A percentile compares a stretch with the other conserved stretches of the same genome.
Evolutionary conservation across 2,888 invertebrate species (phyloP).

Genomic region (Slavum lentiscoides): DNA sequence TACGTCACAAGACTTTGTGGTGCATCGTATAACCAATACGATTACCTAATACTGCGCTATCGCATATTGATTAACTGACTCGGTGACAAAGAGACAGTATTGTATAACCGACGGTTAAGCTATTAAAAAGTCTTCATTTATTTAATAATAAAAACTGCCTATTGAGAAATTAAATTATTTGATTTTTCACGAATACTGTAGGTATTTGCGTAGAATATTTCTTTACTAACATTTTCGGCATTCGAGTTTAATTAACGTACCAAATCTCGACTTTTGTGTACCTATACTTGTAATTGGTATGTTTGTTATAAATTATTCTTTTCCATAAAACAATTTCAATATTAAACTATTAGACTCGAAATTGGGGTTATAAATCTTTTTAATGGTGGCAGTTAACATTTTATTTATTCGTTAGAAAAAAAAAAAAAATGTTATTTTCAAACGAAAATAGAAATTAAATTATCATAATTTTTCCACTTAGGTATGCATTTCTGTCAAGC

Average conservation of each 20-base stretch:
- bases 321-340: too few relatives aligned
- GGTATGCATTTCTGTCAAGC: constrained; percentile 99
- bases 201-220: too few relatives aligned
- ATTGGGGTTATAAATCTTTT: not conserved
- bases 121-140: too few relatives aligned
- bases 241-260: too few relatives aligned
- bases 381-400: not conserved
- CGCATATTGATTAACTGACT: not conserved
- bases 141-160: not conserved
- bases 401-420: not conserved
- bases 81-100: not conserved
- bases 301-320: too few relatives aligned
- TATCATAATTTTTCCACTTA: constrained; percentile 61
- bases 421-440: not conserved
- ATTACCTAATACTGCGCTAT: not conserved
- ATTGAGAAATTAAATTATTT: not conserved
- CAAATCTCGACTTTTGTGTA: too few relatives aligned
- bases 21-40: not conserved
- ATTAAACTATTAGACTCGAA: too few relatives aligned
- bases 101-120: not conserved
- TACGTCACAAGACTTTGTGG: not conserved
- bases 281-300: too few relatives aligned
- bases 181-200: not conserved
- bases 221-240: too few relatives aligned
- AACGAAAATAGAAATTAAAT: not conserved